Conservation (phyloP, 2,113 vertebrate genomes). For the Theropithecus gelada region DNA sequence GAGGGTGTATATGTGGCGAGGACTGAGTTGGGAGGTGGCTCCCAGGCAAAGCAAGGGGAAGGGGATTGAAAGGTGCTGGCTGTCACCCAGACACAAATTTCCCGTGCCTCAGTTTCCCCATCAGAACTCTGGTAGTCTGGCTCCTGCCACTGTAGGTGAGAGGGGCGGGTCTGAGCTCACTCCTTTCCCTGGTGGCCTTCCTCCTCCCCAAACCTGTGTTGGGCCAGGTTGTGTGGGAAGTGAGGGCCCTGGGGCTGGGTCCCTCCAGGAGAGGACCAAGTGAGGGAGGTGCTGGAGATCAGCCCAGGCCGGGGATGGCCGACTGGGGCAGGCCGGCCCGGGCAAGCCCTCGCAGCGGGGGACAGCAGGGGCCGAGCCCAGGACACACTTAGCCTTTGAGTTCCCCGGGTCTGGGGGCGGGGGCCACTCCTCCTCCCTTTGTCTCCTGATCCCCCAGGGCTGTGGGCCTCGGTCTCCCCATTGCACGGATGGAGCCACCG, state of each 20-base stretch:
- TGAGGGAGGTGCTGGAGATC: slow-evolving; percentile 11
- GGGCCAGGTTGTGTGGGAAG: background rate
- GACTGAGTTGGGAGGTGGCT: background rate
- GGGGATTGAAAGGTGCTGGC: background rate
- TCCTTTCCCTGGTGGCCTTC: background rate
- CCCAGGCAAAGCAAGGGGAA: background rate
- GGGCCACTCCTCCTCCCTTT: background rate
- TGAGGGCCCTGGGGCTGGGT: background rate
- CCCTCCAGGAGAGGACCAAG: background rate
- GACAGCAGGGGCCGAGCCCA: background rate
- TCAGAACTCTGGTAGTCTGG: background rate
- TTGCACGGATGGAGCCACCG: background rate
- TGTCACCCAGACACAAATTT: background rate
- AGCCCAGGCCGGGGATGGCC: slow-evolving; percentile 1
- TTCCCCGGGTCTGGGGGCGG: background rate
- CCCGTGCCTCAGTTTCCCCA: background rate
- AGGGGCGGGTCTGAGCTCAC: background rate
- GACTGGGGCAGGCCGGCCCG: slow-evolving; percentile 72
- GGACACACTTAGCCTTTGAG: background rate
- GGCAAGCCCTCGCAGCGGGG: slow-evolving; percentile 76
- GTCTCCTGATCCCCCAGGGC: background rate
- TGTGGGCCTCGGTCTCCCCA: background rate
- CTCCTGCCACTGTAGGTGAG: fast-evolving
- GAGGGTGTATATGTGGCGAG: background rate
- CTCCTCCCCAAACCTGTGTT: background rate